Evolutionary conservation across 2,797 vertebrate genomes (phyloP), one percentile per base, ranked within the genome.

Genomic region (Propithecus deckenii): DNA sequence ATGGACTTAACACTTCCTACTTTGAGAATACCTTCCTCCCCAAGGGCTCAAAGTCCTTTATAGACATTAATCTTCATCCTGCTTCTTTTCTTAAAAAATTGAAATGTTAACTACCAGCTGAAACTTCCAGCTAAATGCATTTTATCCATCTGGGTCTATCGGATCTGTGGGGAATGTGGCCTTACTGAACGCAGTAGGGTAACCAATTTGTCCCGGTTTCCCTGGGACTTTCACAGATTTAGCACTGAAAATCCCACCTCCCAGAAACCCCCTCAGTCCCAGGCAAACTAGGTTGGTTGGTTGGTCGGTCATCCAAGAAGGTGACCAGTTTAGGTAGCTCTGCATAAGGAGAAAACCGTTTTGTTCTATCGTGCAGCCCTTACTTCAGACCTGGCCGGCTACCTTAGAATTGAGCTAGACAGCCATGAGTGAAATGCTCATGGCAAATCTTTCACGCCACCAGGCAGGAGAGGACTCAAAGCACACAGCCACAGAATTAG

Each of bases 1-100:
- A 93, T 96, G 96, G 72, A 94, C 93, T 90, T 90, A 88, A 83
- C 91, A 95, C 89, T 97, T 97, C 96, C 96, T 97, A 90, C 95
- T 94, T 92, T 91, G 95, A 97, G 97, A 93, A 86, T 63, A 93
- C 63, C 92, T 95, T 96, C 93, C 96, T 96, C 89, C 87, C 94
- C 85, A 72, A 96, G 93, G 89, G 67, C 87, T 84, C 52, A 41
- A 32, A 83, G 57, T 55, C 84, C 79, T 95, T 96, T 84, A 67
- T 78, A 79, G 72, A 71, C 88, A 71, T 96, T 94, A 94, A 93
- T 96, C 95, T 93, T 91, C 81, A 95, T 97, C 93, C 93, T 86
- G 63, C 75, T 74, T 38, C n/a, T 92, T 88, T 92, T 91, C n/a
- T 75, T 46, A 35, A 91, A 89, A 84, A 67, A 67, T 17, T 35